phyloP scores from a whole-genome alignment of 2,797 vertebrate genomes.

The Danio albolineatus region DNA sequence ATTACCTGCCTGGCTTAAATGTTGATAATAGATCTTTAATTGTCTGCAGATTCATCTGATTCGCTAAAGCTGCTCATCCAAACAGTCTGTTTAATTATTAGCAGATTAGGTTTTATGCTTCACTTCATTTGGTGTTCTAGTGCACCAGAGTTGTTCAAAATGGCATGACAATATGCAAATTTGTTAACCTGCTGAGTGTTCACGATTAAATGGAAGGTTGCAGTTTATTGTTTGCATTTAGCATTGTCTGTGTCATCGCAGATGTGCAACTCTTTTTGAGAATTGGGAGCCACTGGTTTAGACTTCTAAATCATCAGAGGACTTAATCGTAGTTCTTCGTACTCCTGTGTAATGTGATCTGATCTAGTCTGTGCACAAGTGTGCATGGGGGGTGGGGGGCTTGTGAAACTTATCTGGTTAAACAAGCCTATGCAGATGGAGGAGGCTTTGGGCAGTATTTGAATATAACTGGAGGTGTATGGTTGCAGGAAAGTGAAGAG shows the following conservation, averaged over 20 bases:
- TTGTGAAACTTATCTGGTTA: conserved; percentile 67
- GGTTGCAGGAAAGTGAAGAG: conserved; percentile 5
- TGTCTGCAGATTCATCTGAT: not conserved
- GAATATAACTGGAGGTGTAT: conserved; percentile 42
- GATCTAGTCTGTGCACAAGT: conserved; percentile 59
- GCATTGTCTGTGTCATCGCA: not conserved
- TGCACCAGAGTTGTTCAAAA: not conserved
- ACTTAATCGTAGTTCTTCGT: conserved; percentile 76
- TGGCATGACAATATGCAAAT: not conserved
- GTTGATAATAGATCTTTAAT: not conserved
- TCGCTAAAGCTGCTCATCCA: conserved; percentile 2
- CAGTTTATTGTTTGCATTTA: not conserved
- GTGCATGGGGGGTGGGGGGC: conserved; percentile 61
- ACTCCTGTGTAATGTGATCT: conserved; percentile 80
- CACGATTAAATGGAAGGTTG: not conserved
- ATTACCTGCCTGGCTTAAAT: not conserved
- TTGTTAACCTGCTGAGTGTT: not conserved
- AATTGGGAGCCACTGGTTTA: conserved; percentile 37
- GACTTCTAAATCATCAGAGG: conserved; percentile 65
- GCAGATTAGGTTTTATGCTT: not conserved
- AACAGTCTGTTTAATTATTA: too few species aligned
- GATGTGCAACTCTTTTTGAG: not conserved
- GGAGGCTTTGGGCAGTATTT: conserved; percentile 53
- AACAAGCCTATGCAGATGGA: conserved; percentile 59
- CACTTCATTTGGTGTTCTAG: not conserved